Base-by-base conservation (phyloP, 2,113 vertebrate species). In the Cephalopterus ornatus region DNA sequence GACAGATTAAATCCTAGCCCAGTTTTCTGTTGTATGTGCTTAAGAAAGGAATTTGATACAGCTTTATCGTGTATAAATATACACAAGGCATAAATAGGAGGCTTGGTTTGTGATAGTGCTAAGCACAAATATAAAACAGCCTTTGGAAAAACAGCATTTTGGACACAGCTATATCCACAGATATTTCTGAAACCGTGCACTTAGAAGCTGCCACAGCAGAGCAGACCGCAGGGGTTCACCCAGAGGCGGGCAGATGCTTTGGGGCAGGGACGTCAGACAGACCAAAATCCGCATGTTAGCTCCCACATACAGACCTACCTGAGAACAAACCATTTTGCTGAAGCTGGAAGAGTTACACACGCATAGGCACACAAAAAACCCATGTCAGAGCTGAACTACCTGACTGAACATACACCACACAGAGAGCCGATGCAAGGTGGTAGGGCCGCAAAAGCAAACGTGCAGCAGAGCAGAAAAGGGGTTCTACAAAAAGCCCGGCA, bases 391-490 rank as follows among this genome's bases (percentile, higher is more conserved):
- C 53, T 5, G 6, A 84, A 67, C 58, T 44, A 66, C 71, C 53
- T 27, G 37, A 0, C 49, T 4, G 26, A 28, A 28, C n/a, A 24
- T 20, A 12, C 72, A 9, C 35, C 35, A 8, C 18, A 0, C 14
- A 20, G 33, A 17, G 26, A n/a, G 2, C 2, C 1, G 0, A 6
- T 0, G 0, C 14, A 8, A 27, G 15, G 39, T 3, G 16, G 16
- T 19, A 24, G 39, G 53, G 68, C 67, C 39, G 44, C 19, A 23
- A 80, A 59, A 83, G 9, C 23, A 6, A 5, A 9, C 0, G 2
- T 9, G 21, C 61, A 50, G 46, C 49, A 11, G 56, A 17, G 82
- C 68, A 50, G 62, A 46, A 46, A 50, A 47, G 32, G 16, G 23
- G 33, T 33, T 9, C 27, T 62, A 30, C 76, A 55, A 52, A 81